Evolutionary conservation across 64 coral and sea anemone genomes (phyloP), one percentile per base, ranked within the genome.

Genomic region (Montipora cactus): DNA sequence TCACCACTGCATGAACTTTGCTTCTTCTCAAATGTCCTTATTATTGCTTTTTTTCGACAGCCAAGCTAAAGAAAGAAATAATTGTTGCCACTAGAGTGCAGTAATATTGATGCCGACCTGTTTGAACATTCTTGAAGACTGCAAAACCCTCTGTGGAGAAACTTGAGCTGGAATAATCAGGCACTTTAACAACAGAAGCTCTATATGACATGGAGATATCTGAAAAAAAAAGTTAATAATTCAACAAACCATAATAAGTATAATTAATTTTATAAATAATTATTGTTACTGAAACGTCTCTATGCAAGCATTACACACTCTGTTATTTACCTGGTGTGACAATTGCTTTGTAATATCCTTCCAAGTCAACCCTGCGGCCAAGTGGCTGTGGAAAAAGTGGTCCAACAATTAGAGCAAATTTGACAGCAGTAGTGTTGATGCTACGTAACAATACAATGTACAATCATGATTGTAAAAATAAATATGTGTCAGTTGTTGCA

Each of bases 91-190:
- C 53, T 71, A 14, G 20, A 23, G 20, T 71, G 20, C 68, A n/a
- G 21, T 7, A 15, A 4, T 51, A 61, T 50, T 19, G 3, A 44
- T 22, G 28, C 19, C 91, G n/a, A 97, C 96, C 90, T 95, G 89
- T 76, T 58, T 90, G 88, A 3, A 59, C 75, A 52, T 87, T 92
- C 81, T 95, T 97, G 77, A 95, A 97, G 25, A 97, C 96, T 48
- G 89, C 78, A 92, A 97, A 97, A 47, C 96, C 96, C 51, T 97
- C 96, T 22, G 93, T 97, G 22, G 96, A 97, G 67, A 97, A 97
- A 80, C 93, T 97, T 49, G 96, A 91, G 83, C 89, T 89, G 28
- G 96, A 88, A 81, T 89, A 91, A 81, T 97, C 93, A 51, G 92
- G 78, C 23, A 79, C 90, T 88, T 95, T 97, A 50, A 86, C 71